Base-by-base conservation (phyloP, 2,888 invertebrate genomes). In the Brassicogethes aeneus region DNA sequence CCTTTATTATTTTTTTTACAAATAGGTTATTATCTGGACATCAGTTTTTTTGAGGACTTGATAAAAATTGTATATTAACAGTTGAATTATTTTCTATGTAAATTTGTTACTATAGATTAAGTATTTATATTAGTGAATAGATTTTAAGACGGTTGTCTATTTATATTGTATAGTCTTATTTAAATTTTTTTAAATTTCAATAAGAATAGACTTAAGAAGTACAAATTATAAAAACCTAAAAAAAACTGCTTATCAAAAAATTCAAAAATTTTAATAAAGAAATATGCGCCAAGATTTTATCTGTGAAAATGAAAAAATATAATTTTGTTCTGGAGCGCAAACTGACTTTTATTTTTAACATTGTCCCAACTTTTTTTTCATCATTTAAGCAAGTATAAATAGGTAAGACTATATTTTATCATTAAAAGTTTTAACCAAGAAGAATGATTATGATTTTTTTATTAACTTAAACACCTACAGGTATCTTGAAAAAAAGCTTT, bases 201-300 rank as follows among this genome's bases (percentile, higher is more conserved):
- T 62, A 58, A 59, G 60, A 54, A 51, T 63, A 63, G 60, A 62
- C 61, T 52, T 60, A 62, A 61, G 61, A 60, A 64, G 64, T 63
- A 63, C 64, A 65, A 64, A 64, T 58, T 57, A 51, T 54, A 59
- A 58, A 59, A 57, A 55, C 5, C 57, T 60, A 59, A 56, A 57
- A 61, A 55, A 50, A 55, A 53, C 56, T 51, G 54, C 52, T 51
- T 50, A 55, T 46, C 47, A 59, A 58, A 59, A 60, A 60, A 52
- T 48, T 46, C 44, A 53, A 55, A 57, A 57, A 57, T 52, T 53
- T 53, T 52, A 54, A 49, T 31, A 53, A 46, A 54, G 55, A 53
- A 55, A 49, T 5, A 23, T 23, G 63, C 64, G 63, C 62, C 61
- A 59, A 59, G 61, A 60, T 56, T 56, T 57, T 23, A 23, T 5